Percentiles rank a stretch among this genome's conserved stretches.
Conservation (phyloP, 35 echinoderm and acorn worm species). For the Apostichopus californicus region DNA sequence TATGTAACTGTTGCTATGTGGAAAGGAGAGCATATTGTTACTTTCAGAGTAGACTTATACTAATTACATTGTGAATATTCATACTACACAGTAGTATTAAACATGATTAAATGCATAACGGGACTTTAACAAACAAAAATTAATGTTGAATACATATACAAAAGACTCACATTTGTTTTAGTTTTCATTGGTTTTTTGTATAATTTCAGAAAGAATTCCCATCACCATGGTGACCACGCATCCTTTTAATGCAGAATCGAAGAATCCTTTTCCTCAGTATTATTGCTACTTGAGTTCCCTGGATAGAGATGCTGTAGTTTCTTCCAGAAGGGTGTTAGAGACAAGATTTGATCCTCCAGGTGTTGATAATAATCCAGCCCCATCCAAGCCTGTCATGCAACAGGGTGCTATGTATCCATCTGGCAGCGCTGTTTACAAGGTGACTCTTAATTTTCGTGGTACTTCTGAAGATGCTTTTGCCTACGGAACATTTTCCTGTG, state of each 20-base stretch:
- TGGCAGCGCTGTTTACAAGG: conserved; percentile 10
- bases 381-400: background rate
- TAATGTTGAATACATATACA: background rate
- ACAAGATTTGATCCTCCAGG: background rate
- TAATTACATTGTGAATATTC: no score
- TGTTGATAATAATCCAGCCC: background rate
- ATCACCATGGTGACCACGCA: conserved; percentile 36
- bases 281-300: background rate
- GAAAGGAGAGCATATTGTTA: no score
- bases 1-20: no score
- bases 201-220: background rate
- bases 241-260: conserved; percentile 11
- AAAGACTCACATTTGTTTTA: background rate
- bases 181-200: background rate
- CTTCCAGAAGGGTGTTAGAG: background rate
- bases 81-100: no score
- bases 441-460: background rate
- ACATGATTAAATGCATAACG: no score
- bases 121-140: no score
- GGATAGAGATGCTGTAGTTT: background rate
- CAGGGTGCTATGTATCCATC: no score
- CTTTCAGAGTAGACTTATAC: no score
- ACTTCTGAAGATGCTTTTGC: background rate
- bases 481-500: background rate
- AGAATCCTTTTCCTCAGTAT: background rate